Conservation (phyloP, 2,113 vertebrate genomes). For the Trachemys scripta region DNA sequence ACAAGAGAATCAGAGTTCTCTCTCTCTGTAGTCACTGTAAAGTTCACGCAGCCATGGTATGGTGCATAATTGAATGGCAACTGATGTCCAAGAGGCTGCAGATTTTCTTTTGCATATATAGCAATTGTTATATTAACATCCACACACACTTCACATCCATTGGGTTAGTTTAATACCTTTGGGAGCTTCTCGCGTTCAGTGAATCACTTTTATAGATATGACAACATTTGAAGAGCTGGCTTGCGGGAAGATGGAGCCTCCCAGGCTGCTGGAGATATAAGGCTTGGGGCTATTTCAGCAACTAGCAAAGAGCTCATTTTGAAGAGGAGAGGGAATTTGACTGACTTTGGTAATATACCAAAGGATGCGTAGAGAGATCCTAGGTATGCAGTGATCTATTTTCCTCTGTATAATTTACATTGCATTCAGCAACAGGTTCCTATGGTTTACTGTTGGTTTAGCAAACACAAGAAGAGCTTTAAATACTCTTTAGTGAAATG, state of each 20-base stretch:
- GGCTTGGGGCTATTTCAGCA: not conserved
- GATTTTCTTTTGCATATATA: not conserved
- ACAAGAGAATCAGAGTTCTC: not conserved
- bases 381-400: not conserved
- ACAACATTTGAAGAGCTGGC: not conserved
- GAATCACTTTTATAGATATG: not conserved
- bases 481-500: not conserved
- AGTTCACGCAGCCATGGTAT: not conserved
- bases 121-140: rapidly evolving
- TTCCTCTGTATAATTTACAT: not conserved
- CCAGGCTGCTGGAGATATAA: not conserved
- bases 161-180: not conserved
- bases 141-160: rapidly evolving
- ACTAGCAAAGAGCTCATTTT: not conserved
- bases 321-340: not conserved
- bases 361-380: not conserved
- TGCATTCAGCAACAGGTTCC: not conserved
- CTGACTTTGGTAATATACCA: not conserved
- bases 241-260: not conserved
- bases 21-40: not conserved
- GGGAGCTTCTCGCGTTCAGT: not conserved
- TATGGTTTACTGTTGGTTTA: not conserved
- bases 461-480: not conserved
- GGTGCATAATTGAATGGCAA: not conserved
- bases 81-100: not conserved